A percentile compares a stretch with the other conserved stretches of the same genome.
phyloP scores from a whole-genome alignment of 2,797 vertebrate genomes.

The Enteromius unitaeniatus region DNA sequence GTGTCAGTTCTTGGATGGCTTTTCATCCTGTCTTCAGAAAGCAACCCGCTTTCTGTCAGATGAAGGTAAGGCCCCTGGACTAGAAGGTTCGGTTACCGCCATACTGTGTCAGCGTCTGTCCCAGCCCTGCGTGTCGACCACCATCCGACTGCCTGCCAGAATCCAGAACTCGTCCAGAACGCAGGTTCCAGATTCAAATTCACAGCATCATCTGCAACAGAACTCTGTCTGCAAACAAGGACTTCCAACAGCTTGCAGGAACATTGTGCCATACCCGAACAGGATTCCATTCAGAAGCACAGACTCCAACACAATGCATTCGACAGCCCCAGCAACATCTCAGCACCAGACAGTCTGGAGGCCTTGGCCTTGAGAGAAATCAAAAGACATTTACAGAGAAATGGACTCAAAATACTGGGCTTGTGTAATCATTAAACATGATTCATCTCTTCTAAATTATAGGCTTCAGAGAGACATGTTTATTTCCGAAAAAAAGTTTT shows the following conservation, averaged over 20 bases:
- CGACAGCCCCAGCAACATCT: slow-evolving; percentile 4
- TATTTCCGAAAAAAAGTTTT: slow-evolving; percentile 35
- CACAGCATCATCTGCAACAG: slow-evolving; percentile 7
- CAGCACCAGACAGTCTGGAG: slow-evolving; percentile 69
- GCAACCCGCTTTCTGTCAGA: slow-evolving; percentile 44
- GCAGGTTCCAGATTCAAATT: not conserved
- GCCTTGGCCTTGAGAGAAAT: slow-evolving; percentile 72
- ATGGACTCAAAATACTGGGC: slow-evolving; percentile 37
- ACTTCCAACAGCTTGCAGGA: slow-evolving; percentile 2
- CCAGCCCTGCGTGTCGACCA: not conserved
- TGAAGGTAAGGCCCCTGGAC: slow-evolving; percentile 6
- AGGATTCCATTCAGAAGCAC: slow-evolving; percentile 28
- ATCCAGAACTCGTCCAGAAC: not conserved
- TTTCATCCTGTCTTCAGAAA: slow-evolving; percentile 51
- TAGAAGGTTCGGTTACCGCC: not conserved
- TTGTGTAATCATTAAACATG: slow-evolving; percentile 50
- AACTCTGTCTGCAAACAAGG: not conserved
- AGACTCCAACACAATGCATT: not conserved
- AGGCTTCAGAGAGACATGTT: slow-evolving; percentile 33
- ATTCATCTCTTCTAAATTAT: slow-evolving; percentile 16
- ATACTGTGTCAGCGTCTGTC: slow-evolving; percentile 33
- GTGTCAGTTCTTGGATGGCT: slow-evolving; percentile 47
- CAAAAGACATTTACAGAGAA: not conserved
- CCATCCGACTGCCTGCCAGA: slow-evolving; percentile 1
- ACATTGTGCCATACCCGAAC: not conserved